Evolutionary conservation across 2,113 vertebrate species (phyloP).

Genomic region (Toxotes jaculatrix): DNA sequence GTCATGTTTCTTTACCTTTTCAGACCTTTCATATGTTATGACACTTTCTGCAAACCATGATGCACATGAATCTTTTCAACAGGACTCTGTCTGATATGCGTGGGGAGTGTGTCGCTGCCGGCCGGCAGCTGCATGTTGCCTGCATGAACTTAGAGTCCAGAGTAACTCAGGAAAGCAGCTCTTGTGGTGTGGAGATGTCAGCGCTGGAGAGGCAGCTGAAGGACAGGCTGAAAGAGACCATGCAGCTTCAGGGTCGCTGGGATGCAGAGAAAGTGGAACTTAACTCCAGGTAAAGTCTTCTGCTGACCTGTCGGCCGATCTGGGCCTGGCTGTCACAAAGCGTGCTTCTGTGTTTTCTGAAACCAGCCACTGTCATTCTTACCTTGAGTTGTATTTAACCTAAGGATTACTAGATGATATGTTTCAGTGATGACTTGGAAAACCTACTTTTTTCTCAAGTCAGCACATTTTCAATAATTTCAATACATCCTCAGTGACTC

Average conservation of each 20-base stretch:
- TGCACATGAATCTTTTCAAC: constrained; percentile 40
- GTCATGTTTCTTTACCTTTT: constrained; percentile 29
- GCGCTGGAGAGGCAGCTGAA: constrained; percentile 82
- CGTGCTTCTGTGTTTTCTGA: not conserved
- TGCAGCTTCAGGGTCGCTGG: constrained; percentile 85
- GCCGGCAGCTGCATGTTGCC: constrained; percentile 79
- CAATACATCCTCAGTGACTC: not conserved
- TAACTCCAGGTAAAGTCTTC: constrained; percentile 84
- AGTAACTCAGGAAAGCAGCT: constrained; percentile 59
- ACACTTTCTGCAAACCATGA: constrained; percentile 3
- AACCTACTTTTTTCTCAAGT: not conserved
- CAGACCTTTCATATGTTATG: not conserved
- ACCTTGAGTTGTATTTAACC: not conserved
- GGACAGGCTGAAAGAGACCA: constrained; percentile 84
- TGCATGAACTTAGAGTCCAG: constrained; percentile 83
- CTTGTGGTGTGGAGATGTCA: constrained; percentile 71
- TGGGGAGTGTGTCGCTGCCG: constrained; percentile 74
- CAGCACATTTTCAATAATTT: not conserved
- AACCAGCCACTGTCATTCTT: not conserved
- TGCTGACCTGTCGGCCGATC: not conserved
- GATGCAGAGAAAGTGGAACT: constrained; percentile 86
- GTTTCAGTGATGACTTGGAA: not conserved
- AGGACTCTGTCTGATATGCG: constrained; percentile 86
- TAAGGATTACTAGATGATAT: not conserved
- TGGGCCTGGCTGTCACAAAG: no score